Percentiles rank a stretch among this genome's conserved stretches.
These are phyloP conservation scores for Peromyscus leucopus DNA, from an alignment of 2,113 vertebrate genomes.

Conservation along the genomic window DNA sequence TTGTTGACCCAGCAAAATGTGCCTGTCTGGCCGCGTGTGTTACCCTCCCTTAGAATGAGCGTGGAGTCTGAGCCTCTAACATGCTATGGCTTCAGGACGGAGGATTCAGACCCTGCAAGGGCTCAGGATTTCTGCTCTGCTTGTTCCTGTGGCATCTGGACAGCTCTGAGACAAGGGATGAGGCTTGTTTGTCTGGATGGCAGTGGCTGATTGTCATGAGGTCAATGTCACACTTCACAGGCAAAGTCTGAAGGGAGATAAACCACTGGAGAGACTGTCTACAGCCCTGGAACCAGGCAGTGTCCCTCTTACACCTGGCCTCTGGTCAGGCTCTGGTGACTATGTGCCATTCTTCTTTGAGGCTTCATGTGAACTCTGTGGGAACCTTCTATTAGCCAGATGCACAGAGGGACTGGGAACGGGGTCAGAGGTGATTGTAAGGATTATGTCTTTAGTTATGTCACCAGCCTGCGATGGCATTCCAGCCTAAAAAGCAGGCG, in stretches of 20 bases:
- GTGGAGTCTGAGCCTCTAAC: background rate
- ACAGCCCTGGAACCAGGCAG: background rate
- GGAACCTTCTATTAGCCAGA: background rate
- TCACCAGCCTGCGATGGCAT: too few relatives aligned
- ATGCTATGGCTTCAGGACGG: background rate
- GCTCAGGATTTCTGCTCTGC: background rate
- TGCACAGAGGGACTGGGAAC: background rate
- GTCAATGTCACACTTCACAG: background rate
- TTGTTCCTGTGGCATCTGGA: background rate
- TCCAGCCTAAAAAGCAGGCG: too few relatives aligned
- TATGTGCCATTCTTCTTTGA: too few relatives aligned
- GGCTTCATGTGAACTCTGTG: background rate
- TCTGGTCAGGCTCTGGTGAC: background rate
- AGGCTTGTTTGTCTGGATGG: background rate
- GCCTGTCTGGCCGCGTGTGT: background rate
- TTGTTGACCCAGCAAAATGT: background rate
- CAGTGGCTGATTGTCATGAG: background rate
- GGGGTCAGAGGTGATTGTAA: background rate
- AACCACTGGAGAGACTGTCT: background rate
- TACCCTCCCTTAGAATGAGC: background rate
- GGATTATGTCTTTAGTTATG: too few relatives aligned
- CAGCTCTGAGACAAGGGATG: background rate
- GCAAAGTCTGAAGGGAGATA: background rate
- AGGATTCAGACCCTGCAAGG: background rate
- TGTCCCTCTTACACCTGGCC: background rate